Evolutionary conservation across 1,140 invertebrate species (phyloP).

Genomic region (Drosophila bipectinata): DNA sequence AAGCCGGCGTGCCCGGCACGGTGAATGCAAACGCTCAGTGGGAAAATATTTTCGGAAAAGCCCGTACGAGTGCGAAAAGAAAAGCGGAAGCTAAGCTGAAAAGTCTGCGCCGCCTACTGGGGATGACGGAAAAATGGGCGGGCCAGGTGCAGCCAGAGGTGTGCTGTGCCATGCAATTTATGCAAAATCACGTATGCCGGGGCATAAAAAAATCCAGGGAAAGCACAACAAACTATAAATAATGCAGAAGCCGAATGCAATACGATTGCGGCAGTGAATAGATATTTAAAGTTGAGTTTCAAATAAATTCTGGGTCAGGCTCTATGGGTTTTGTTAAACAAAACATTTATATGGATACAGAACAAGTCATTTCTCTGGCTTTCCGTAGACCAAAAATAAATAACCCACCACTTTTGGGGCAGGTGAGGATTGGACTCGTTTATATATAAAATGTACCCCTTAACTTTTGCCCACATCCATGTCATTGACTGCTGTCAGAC

Average conservation of each 20-base stretch:
- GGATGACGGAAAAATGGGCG: background rate
- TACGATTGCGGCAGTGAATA: conserved; percentile 20
- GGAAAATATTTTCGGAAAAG: background rate
- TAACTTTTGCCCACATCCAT: conserved; percentile 20
- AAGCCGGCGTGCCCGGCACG: conserved; percentile 10
- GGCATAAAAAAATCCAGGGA: conserved; percentile 49
- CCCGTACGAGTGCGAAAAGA: background rate
- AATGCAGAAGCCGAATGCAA: conserved; percentile 66
- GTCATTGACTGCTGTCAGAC: conserved; percentile 61
- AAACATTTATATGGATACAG: too few species aligned
- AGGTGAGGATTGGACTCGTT: conserved; percentile 6
- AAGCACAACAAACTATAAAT: conserved; percentile 57
- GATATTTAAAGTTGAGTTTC: background rate
- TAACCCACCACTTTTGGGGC: background rate
- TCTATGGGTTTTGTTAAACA: background rate
- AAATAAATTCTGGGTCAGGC: conserved; percentile 19
- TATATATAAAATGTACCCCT: conserved; percentile 2
- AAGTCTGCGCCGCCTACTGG: conserved; percentile 9
- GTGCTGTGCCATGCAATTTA: conserved; percentile 48
- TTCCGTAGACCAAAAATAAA: background rate
- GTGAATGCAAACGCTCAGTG: conserved; percentile 30
- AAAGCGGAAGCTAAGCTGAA: conserved; percentile 32
- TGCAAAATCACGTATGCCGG: conserved; percentile 65
- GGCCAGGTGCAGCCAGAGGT: background rate
- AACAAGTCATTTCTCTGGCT: background rate